Evolutionary conservation across 2,797 vertebrate genomes (phyloP), one percentile per base, ranked within the genome.

Genomic region (Zonotrichia albicollis): DNA sequence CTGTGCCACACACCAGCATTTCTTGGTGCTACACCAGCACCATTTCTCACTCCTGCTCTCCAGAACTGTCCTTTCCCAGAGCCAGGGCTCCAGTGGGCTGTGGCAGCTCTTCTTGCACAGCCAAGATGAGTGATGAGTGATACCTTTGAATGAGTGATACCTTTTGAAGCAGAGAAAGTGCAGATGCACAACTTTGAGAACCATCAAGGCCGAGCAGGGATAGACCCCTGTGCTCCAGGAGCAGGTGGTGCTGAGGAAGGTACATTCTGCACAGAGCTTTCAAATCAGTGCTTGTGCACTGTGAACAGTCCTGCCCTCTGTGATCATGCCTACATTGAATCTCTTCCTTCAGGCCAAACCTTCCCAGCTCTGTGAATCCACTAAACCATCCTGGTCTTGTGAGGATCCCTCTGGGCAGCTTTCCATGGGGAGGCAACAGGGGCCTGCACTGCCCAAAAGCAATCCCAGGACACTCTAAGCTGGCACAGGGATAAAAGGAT

Each of bases 401-500:
- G 32, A 82, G 29, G 16, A 61, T 38, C 10, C 21, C 6, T 71
- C 13, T 36, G 54, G 15, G 15, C 8, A 58, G 32, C 38, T 71
- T 17, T 62, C 51, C 15, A 11, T 42, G 34, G 38, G 19, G 19
- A 73, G 42, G 45, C 9, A 65, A 12, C 16, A 6, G 4, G 27
- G 21, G 11, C 9, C 36, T 73, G 53, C 4, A 1, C 32, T 68
- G 51, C 30, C 43, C 45, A 48, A 76, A 53, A 76, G 34, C 43
- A 71, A 62, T 43, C 43, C 42, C 42, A 82, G 55, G 53, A 25
- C 38, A 40, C 43, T 1, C 0, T 57, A 40, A 83, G 4, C 30
- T 80, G 34, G 17, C 2, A 0, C 0, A 62, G 27, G 50, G 27
- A 34, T 26, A 53, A 67, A 17, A 11, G 23, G 4, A 43, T 54